Evolutionary conservation across 2,113 vertebrate species (phyloP), one percentile per base, ranked within the genome.

Genomic region (Menidia beryllina): DNA sequence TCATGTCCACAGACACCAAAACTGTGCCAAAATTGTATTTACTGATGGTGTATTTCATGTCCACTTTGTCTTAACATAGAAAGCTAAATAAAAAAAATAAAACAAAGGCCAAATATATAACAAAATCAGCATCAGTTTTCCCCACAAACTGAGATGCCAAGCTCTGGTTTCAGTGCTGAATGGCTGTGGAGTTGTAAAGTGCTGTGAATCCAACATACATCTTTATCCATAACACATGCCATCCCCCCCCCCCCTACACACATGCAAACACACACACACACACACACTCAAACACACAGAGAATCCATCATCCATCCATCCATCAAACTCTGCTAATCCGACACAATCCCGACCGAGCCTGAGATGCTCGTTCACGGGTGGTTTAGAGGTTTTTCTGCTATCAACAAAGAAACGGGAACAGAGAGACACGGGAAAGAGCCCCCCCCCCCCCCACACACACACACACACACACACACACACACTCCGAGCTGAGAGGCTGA

Each of bases 311-410:
- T 55, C 39, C 56, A 77, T 57, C 52, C 63, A 55, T 48, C 69
- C 50, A 67, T 84, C 77, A 48, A 79, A 66, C 61, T 36, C 61
- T 25, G 30, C 61, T 82, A 82, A 83, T 82, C 75, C 79, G 70
- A 80, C 61, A 80, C 71, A 89, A 87, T 88, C 83, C 83, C 54
- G 56, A 81, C 76, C 72, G 55, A 81, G 74, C 82, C 70, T 65
- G 76, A 75, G 79, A 78, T 76, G 69, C 71, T 83, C 83, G 80
- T 86, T 82, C 82, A 83, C 36, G 71, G 78, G 58, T 86, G 85
- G 83, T 79, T 86, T 82, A 81, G 76, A 84, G 86, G 75, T 77
- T 89, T n/a, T 86, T 89, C 75, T 79, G 66, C 86, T 90, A 85
- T 89, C 88, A 89, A 87, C 88, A 81, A 36, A 69, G 38, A 49